A percentile compares a stretch with the other conserved stretches of the same genome.
phyloP scores from a whole-genome alignment of 2,888 invertebrate species.

The Scaptomyza tumidula region DNA sequence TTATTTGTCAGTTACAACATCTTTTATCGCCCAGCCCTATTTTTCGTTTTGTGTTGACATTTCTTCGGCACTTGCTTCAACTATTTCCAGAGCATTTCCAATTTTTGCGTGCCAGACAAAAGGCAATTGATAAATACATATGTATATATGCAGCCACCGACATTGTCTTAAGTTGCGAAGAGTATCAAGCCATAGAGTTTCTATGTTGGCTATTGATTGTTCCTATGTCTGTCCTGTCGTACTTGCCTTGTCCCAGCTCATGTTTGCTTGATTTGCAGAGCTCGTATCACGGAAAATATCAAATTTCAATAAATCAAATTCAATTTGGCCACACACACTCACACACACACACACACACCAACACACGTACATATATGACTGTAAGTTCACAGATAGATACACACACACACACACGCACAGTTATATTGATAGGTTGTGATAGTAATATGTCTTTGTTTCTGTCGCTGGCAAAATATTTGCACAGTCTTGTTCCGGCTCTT shows the following conservation, averaged over 20 bases:
- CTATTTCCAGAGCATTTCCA: slow-evolving; percentile 9
- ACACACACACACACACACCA: slow-evolving; percentile 20
- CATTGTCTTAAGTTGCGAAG: slow-evolving; percentile 31
- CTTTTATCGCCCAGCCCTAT: background rate
- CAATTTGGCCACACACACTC: slow-evolving; percentile 71
- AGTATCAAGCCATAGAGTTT: slow-evolving; percentile 3
- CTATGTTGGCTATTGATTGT: slow-evolving; percentile 66
- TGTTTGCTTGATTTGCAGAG: slow-evolving; percentile 78
- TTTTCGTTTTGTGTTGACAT: slow-evolving; percentile 1
- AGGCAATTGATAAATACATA: slow-evolving; percentile 65
- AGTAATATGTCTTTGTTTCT: slow-evolving; percentile 78
- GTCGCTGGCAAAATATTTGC: slow-evolving; percentile 76
- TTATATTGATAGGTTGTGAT: slow-evolving; percentile 44
- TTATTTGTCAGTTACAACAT: background rate
- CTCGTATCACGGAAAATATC: slow-evolving; percentile 80
- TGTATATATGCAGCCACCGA: slow-evolving; percentile 26
- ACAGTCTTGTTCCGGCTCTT: slow-evolving; percentile 58
- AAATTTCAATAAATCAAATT: slow-evolving; percentile 84
- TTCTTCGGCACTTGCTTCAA: slow-evolving; percentile 22
- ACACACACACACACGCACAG: slow-evolving; percentile 40
- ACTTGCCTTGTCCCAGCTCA: slow-evolving; percentile 49
- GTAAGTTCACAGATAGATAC: slow-evolving; percentile 35
- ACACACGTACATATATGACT: slow-evolving; percentile 26
- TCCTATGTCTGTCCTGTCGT: slow-evolving; percentile 46
- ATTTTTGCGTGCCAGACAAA: slow-evolving; percentile 21